Conservation (phyloP, 2,113 vertebrate genomes). For the Microtus ochrogaster region DNA sequence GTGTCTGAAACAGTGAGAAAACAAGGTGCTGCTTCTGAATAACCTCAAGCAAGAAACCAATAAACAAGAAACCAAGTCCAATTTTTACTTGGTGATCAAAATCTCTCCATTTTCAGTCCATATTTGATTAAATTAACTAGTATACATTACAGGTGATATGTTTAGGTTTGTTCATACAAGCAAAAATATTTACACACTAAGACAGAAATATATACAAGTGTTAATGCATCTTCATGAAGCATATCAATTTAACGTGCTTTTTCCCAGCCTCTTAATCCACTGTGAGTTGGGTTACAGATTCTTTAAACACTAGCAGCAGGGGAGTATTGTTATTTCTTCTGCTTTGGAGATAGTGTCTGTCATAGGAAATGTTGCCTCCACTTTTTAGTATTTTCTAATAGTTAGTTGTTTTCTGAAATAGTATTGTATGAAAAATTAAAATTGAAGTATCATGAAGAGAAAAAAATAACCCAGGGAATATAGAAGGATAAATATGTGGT, state of each 20-base stretch:
- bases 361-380: not conserved
- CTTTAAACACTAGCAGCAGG: constrained; percentile 49
- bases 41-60: not conserved
- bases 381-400: constrained; percentile 39
- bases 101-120: not conserved
- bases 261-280: constrained; percentile 38
- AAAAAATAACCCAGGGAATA: not conserved
- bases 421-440: constrained; percentile 1
- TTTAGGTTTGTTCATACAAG: constrained; percentile 14
- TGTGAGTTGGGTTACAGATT: constrained; percentile 50
- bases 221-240: constrained; percentile 49
- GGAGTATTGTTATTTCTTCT: not conserved
- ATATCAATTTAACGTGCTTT: constrained; percentile 64
- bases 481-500: constrained; percentile 70
- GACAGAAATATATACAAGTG: not conserved
- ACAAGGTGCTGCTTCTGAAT: not conserved
- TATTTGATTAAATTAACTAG: constrained; percentile 53
- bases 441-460: constrained; percentile 64
- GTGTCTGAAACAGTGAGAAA: constrained; percentile 7
- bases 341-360: constrained; percentile 61
- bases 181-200: constrained; percentile 62
- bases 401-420: constrained; percentile 40
- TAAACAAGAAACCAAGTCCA: not conserved
- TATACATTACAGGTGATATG: not conserved
- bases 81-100: not conserved